Evolutionary conservation across 2,888 invertebrate genomes (phyloP).

Genomic region (Eurytoma adleriae): DNA sequence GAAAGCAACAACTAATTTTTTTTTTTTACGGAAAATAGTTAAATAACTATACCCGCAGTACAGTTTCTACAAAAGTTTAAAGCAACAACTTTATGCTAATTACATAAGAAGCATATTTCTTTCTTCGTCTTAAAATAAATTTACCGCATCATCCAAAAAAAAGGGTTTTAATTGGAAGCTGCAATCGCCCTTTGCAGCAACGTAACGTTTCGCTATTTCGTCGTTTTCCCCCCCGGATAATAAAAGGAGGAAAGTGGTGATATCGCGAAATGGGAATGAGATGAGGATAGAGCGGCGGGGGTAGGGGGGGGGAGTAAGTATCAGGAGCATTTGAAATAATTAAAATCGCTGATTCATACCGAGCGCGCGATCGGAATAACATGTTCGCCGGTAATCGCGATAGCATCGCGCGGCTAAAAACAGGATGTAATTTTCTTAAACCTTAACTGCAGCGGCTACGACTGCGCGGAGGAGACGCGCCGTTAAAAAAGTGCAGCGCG

Average conservation of each 20-base stretch:
- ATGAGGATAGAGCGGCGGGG: not conserved
- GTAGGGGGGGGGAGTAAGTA: not conserved
- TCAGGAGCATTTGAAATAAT: conserved; percentile 51
- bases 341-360: conserved; percentile 47
- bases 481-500: not conserved
- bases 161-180: too few species aligned
- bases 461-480: conserved; percentile 20
- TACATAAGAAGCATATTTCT: too few species aligned
- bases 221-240: not conserved
- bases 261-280: not conserved
- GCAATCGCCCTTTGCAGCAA: too few species aligned
- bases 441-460: conserved; percentile 18
- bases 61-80: not conserved
- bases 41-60: too few species aligned
- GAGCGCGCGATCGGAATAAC: conserved; percentile 35
- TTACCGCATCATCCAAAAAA: too few species aligned
- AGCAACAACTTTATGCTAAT: too few species aligned
- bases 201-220: too few species aligned
- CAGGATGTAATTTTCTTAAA: conserved; percentile 55
- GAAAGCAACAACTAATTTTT: not conserved
- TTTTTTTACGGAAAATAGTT: too few species aligned
- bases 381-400: conserved; percentile 34
- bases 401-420: conserved; percentile 39
- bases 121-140: too few species aligned
- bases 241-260: conserved; percentile 6